Conservation (phyloP, 2,113 vertebrate genomes). For the Mustela lutreola region DNA sequence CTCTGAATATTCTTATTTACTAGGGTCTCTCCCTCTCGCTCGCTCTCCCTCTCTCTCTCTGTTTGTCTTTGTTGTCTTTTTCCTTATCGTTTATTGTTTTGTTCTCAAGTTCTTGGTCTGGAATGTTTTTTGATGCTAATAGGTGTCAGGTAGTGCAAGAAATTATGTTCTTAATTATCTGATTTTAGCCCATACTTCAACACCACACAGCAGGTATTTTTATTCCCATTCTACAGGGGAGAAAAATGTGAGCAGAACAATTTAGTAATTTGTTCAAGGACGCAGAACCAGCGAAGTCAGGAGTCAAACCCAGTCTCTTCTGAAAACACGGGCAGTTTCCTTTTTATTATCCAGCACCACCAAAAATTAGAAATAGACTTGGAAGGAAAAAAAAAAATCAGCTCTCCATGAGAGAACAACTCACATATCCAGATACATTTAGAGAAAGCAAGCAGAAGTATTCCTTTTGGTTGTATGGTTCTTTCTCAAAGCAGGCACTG, state of each 20-base stretch:
- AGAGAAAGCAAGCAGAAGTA: background rate
- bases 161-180: background rate
- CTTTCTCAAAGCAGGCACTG: conserved; percentile 39
- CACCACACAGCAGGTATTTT: background rate
- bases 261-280: background rate
- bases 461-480: background rate
- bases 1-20: background rate
- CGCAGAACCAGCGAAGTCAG: background rate
- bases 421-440: background rate
- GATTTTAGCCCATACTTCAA: background rate
- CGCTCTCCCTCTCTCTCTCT: background rate
- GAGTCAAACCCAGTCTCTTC: background rate
- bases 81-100: background rate
- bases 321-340: background rate
- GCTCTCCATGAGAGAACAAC: background rate
- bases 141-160: background rate
- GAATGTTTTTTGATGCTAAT: background rate
- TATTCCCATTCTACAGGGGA: background rate
- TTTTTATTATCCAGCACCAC: background rate
- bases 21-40: background rate
- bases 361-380: conserved; percentile 35
- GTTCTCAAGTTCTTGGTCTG: background rate
- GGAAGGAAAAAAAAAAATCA: background rate
- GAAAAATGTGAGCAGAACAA: background rate
- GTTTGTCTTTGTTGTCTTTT: background rate